Percentiles rank a stretch among this genome's conserved stretches.
phyloP scores from a whole-genome alignment of 1,140 invertebrate species.

The Drosophila trapezifrons region DNA sequence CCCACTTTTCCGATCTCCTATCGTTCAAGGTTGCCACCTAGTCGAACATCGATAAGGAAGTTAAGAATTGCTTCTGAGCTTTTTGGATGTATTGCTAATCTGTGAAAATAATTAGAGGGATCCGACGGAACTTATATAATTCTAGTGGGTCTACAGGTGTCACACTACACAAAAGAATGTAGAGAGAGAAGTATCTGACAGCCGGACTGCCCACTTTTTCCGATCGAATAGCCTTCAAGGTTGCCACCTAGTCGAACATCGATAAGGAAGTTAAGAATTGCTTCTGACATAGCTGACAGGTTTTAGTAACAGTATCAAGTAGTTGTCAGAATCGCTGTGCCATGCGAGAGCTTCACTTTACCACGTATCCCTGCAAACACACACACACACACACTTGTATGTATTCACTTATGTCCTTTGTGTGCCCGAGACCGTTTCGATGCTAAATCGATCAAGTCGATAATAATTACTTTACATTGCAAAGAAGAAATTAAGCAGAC shows the following conservation, averaged over 20 bases:
- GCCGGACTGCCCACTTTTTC: background rate
- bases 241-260: background rate
- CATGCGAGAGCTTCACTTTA: background rate
- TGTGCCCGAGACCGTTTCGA: background rate
- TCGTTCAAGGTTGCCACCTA: background rate
- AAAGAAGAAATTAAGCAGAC: constrained; percentile 19
- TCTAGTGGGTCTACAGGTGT: background rate
- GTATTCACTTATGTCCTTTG: background rate
- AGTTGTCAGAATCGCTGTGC: background rate
- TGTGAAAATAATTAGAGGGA: background rate
- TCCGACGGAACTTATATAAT: too few species aligned
- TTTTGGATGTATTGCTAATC: too few species aligned
- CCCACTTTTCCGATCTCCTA: background rate
- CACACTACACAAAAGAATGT: background rate
- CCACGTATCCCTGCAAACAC: background rate
- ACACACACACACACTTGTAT: background rate
- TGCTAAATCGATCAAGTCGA: constrained; percentile 36
- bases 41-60: background rate
- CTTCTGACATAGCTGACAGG: too few species aligned
- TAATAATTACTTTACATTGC: constrained; percentile 59
- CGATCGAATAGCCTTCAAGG: background rate
- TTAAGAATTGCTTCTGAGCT: too few species aligned
- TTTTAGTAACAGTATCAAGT: too few species aligned
- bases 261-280: too few species aligned
- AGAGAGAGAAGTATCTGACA: background rate